phyloP scores from a whole-genome alignment of 2,113 vertebrate genomes.

The Gasterosteus nipponicus region DNA sequence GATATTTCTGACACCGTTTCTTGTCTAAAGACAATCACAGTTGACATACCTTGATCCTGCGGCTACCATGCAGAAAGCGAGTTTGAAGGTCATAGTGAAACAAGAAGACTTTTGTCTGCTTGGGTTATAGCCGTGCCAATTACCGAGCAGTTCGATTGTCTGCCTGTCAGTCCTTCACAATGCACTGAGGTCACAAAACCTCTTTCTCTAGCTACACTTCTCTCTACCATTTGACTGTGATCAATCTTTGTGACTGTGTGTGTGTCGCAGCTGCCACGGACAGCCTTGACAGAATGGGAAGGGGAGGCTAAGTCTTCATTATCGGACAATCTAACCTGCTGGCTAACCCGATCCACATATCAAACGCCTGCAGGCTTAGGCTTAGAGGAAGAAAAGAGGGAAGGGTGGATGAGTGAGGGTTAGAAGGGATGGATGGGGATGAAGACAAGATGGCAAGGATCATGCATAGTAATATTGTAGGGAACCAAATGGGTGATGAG shows the following conservation, averaged over 20 bases:
- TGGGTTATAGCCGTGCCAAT: conserved; percentile 26
- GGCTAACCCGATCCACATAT: conserved; percentile 27
- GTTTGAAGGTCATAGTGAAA: conserved; percentile 52
- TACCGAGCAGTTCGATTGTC: conserved; percentile 29
- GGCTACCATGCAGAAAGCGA: conserved; percentile 7
- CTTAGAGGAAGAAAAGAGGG: conserved; percentile 35
- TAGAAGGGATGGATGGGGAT: conserved; percentile 20
- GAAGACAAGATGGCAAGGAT: conserved; percentile 42
- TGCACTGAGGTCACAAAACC: conserved; percentile 23
- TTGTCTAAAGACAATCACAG: conserved; percentile 11
- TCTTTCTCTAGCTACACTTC: conserved; percentile 24
- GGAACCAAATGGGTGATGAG: conserved; percentile 35
- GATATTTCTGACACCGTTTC: conserved; percentile 12
- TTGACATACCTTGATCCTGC: conserved; percentile 34
- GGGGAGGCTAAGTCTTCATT: conserved; percentile 16
- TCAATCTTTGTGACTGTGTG: conserved; percentile 6
- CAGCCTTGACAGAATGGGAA: conserved; percentile 16
- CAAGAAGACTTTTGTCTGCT: conserved; percentile 39
- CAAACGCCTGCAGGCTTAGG: conserved; percentile 26
- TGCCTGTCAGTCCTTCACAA: conserved; percentile 31
- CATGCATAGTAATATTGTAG: conserved; percentile 14
- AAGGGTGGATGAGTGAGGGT: conserved; percentile 14
- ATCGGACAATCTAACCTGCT: conserved; percentile 42
- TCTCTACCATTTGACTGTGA: conserved; percentile 15
- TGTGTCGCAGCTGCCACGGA: conserved; percentile 6